Evolutionary conservation across 2,113 vertebrate genomes (phyloP), one percentile per base, ranked within the genome.

Genomic region (Phyllostomus discolor): DNA sequence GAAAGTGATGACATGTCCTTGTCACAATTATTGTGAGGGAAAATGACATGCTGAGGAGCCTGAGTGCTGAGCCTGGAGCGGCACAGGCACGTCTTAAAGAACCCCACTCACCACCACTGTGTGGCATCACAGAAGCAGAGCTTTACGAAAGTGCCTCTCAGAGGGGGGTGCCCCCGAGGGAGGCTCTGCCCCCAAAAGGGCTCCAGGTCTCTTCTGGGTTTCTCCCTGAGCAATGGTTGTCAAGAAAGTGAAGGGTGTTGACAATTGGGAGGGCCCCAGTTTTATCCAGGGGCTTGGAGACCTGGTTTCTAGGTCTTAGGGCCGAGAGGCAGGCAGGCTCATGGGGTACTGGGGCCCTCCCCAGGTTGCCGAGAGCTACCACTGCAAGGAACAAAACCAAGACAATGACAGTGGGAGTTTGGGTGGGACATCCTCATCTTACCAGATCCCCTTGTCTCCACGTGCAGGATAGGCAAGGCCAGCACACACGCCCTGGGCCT

Each of bases 1-100:
- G 64, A 17, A 62, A 57, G 57, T 11, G 1, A 52, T 16, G 46
- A 41, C 10, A 2, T 10, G 1, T 72, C 66, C 43, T 78, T 67
- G 26, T 24, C 22, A 24, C 72, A 19, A 79, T 9, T 16, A 4
- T 12, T 10, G 5, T 1, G 4, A 35, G 22, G 28, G n/a, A 5
- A 46, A 67, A 59, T 7, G 31, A 75, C 72, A 31, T 2, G 4
- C 62, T 0, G 24, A 22, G 38, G 26, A 26, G 10, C 41, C 57
- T 26, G 17, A 22, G 31, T 20, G 0, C 66, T 10, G 50, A 59
- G 38, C 31, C 62, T 33, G 14, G 17, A 33, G 31, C 72, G 11
- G 26, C 1, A 38, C 4, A 26, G 73, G 41, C 4, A 0, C 0
- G 0, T 59, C 84, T 50, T 57, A 7, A n/a, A 67, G 81, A 69